Conservation (phyloP, 2,113 vertebrate genomes). For the Pseudois nayaur region DNA sequence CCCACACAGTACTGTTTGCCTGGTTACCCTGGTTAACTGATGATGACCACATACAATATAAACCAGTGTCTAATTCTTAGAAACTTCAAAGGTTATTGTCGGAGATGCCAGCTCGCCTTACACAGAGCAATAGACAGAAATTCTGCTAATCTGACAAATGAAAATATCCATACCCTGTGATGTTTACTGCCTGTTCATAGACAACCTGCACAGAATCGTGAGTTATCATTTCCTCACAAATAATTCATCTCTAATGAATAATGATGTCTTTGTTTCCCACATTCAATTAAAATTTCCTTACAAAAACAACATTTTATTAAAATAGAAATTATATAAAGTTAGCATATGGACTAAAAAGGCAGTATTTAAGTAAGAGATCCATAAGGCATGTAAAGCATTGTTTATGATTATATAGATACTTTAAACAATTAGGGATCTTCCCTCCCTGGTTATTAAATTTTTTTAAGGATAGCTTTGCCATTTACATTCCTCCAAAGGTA, state of each 20-base stretch:
- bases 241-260: constrained; percentile 47
- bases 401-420: constrained; percentile 39
- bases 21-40: neutral
- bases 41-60: neutral
- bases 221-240: constrained; percentile 35
- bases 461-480: constrained; percentile 2
- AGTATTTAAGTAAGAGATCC: constrained; percentile 19
- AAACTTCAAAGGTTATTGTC: constrained; percentile 10
- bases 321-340: constrained; percentile 48
- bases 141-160: neutral
- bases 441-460: constrained; percentile 7
- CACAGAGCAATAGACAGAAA: neutral
- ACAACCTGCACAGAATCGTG: neutral
- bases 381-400: constrained; percentile 39
- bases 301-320: constrained; percentile 48
- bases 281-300: constrained; percentile 43
- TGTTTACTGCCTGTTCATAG: constrained; percentile 24
- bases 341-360: constrained; percentile 39
- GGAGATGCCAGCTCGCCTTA: neutral
- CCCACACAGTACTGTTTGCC: neutral
- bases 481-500: neutral
- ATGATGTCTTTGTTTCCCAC: constrained; percentile 24
- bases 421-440: constrained; percentile 9
- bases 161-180: neutral
- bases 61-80: neutral